Conservation (phyloP, 1,140 invertebrate genomes). For the Spodoptera litura region DNA sequence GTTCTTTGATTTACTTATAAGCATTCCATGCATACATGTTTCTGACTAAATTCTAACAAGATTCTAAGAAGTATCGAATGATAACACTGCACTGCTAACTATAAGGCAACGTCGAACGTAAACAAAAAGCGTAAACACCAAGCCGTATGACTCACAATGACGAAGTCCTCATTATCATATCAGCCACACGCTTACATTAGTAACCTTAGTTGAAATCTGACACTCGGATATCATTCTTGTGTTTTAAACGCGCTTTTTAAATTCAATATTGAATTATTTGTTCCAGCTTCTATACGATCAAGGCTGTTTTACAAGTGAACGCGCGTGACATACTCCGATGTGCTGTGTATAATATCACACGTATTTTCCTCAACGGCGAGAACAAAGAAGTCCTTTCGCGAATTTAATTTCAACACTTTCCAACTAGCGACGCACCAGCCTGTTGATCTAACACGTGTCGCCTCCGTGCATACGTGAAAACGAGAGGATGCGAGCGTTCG, state of each 20-base stretch:
- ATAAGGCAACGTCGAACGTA: constrained; percentile 70
- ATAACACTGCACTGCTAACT: constrained; percentile 58
- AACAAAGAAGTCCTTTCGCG: constrained; percentile 80
- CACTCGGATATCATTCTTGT: constrained; percentile 58
- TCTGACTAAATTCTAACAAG: constrained; percentile 63
- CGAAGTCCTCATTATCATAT: constrained; percentile 83
- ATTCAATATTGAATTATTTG: constrained; percentile 42
- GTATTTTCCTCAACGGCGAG: constrained; percentile 77
- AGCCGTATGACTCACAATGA: constrained; percentile 83
- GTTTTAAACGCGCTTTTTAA: constrained; percentile 66
- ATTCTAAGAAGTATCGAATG: constrained; percentile 67
- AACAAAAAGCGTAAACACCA: constrained; percentile 83
- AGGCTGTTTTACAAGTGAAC: constrained; percentile 63
- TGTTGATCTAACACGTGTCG: constrained; percentile 78
- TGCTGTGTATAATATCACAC: constrained; percentile 64
- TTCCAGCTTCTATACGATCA: constrained; percentile 47
- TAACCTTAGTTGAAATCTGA: constrained; percentile 76
- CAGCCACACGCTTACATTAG: constrained; percentile 69
- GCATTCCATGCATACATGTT: constrained; percentile 63
- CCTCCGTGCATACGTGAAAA: constrained; percentile 74
- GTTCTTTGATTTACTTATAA: constrained; percentile 48
- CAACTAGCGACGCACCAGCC: constrained; percentile 67
- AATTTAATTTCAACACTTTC: constrained; percentile 72
- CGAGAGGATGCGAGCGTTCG: constrained; percentile 74
- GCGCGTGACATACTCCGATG: constrained; percentile 67